Base-by-base conservation (phyloP, 1,140 invertebrate species). In the Drosophila novamexicana region DNA sequence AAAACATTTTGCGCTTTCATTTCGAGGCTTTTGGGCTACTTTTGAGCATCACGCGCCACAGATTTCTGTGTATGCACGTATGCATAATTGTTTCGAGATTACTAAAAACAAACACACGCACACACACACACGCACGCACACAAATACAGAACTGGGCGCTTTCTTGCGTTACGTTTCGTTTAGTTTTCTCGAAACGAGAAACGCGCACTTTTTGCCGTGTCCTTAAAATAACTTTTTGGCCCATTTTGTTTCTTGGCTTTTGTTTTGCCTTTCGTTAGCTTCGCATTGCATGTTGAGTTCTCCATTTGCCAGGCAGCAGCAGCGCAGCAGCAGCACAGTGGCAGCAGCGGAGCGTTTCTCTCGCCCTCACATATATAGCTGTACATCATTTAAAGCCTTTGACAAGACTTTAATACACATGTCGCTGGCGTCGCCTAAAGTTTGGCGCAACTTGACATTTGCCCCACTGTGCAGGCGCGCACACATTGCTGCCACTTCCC, bases 201-300 rank as follows among this genome's bases (percentile, higher is more conserved):
- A 56, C 58, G 70, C 77, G 66, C 81, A 77, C 81, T 73, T 68
- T 74, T 54, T 45, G 62, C 65, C 40, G 67, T 81, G 73, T 76
- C 69, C 84, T 83, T 88, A 89, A 88, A 88, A 88, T 88, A 88
- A 88, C 84, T 84, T 88, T 86, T 89, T 88, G 84, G 77, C 85
- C 85, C 84, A 89, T 88, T 89, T 80, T 74, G 52, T 75, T 77
- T 39, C 58, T 70, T 70, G 63, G 42, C 83, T 68, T 79, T 81
- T 77, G 78, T 83, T 76, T 74, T 68, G 22, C 57, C 40, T 65
- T 69, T 54, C 56, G 56, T 34, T 40, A 36, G 36, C 47, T 65
- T 50, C 22, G 32, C 53, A 42, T 62, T 58, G 61, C 61, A 52
- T 52, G 61, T 14, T 64, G 36, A 32, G 47, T 39, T 39, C 32